A percentile compares a stretch with the other conserved stretches of the same genome.
Evolutionary conservation across 1,140 invertebrate genomes (phyloP).

Genomic region (Drosophila virilis): DNA sequence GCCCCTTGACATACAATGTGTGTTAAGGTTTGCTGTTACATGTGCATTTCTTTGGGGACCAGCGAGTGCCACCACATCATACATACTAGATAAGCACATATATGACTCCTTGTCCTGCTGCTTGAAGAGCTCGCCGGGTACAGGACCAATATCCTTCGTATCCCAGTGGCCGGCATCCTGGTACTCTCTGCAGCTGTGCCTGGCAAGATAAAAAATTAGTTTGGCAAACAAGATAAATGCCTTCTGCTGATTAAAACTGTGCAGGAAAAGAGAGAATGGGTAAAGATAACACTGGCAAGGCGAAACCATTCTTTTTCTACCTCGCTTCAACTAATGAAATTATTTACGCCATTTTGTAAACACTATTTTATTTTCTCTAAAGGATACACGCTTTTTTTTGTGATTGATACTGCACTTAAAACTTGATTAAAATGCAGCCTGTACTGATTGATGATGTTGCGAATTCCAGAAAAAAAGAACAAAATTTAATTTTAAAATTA

Average conservation of each 20-base stretch:
- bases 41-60: slow-evolving; percentile 71
- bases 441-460: background rate
- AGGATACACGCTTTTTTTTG: slow-evolving; percentile 3
- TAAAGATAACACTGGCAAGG: slow-evolving; percentile 21
- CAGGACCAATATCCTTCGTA: slow-evolving; percentile 15
- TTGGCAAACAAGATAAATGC: slow-evolving; percentile 83
- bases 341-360: slow-evolving; percentile 27
- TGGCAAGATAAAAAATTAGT: slow-evolving; percentile 83
- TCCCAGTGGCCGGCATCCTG: slow-evolving; percentile 11
- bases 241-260: slow-evolving; percentile 82
- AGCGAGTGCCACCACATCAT: slow-evolving; percentile 27
- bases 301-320: background rate
- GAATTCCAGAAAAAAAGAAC: background rate
- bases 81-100: slow-evolving; percentile 26
- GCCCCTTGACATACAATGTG: slow-evolving; percentile 27
- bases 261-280: slow-evolving; percentile 19
- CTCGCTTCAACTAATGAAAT: slow-evolving; percentile 53
- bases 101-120: slow-evolving; percentile 68
- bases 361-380: slow-evolving; percentile 6
- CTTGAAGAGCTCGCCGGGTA: slow-evolving; percentile 68
- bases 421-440: slow-evolving; percentile 2
- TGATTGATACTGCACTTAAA: slow-evolving; percentile 4
- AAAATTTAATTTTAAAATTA: slow-evolving; percentile 1
- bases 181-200: slow-evolving; percentile 36
- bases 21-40: slow-evolving; percentile 16